Conservation (phyloP, 1,140 invertebrate species). For the Thrips palmi region DNA sequence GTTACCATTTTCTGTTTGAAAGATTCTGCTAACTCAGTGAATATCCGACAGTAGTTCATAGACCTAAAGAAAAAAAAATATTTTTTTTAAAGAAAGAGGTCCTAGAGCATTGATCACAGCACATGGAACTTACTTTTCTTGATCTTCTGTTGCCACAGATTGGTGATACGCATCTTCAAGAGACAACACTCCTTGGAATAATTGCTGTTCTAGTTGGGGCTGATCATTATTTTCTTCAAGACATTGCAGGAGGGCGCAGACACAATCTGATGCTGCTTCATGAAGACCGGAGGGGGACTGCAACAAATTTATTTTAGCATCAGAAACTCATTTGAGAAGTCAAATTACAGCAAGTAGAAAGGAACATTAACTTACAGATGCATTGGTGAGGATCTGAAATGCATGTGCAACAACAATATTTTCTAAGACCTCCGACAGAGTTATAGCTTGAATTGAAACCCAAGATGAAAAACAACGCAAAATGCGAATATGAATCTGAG, state of each 20-base stretch:
- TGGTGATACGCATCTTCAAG: conserved; percentile 78
- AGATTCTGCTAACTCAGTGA: conserved; percentile 85
- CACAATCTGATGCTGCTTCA: conserved; percentile 77
- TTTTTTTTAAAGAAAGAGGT: conserved; percentile 10
- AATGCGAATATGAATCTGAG: conserved; percentile 36
- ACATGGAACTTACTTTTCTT: conserved; percentile 30
- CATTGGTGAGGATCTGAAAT: conserved; percentile 32
- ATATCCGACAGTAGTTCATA: conserved; percentile 84
- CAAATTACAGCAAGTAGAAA: background rate
- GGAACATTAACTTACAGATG: conserved; percentile 16
- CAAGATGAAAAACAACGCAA: conserved; percentile 64
- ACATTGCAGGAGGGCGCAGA: conserved; percentile 66
- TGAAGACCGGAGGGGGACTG: conserved; percentile 49
- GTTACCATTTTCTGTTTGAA: conserved; percentile 70
- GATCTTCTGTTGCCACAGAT: conserved; percentile 82
- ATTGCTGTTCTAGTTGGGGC: conserved; percentile 43
- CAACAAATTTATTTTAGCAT: too few species aligned
- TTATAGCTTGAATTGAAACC: conserved; percentile 52
- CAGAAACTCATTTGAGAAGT: background rate
- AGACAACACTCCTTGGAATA: conserved; percentile 63
- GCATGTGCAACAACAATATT: conserved; percentile 47
- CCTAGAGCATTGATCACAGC: background rate
- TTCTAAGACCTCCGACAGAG: conserved; percentile 38
- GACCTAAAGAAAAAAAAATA: conserved; percentile 32
- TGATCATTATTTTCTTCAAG: conserved; percentile 55